Evolutionary conservation across 2,888 invertebrate genomes (phyloP).

Genomic region (Cataglyphis altisquamis): DNA sequence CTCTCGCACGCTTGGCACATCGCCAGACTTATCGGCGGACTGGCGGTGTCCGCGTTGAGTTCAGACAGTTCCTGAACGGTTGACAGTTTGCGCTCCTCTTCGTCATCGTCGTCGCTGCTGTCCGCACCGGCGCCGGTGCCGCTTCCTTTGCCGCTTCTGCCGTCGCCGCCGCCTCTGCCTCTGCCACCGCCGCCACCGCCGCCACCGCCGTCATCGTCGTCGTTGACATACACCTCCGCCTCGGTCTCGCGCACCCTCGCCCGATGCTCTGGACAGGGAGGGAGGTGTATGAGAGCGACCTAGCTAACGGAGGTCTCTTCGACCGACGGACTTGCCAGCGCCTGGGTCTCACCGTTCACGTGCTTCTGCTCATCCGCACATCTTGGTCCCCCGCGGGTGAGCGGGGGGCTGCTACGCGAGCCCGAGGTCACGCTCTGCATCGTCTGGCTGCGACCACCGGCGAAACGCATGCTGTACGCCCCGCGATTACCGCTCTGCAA

Average conservation of each 20-base stretch:
- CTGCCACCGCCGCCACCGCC: not conserved
- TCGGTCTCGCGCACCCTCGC: slow-evolving; percentile 68
- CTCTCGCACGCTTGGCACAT: slow-evolving; percentile 56
- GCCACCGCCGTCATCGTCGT: slow-evolving; percentile 35
- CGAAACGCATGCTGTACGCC: slow-evolving; percentile 87
- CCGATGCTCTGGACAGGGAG: slow-evolving; percentile 76
- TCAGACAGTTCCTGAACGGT: slow-evolving; percentile 78
- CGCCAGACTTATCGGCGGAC: slow-evolving; percentile 60
- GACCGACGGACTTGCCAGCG: slow-evolving; percentile 82
- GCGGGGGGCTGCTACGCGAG: slow-evolving; percentile 83
- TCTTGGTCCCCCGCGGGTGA: slow-evolving; percentile 67
- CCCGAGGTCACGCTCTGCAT: slow-evolving; percentile 87
- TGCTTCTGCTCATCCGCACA: slow-evolving; percentile 75
- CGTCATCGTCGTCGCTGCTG: slow-evolving; percentile 51
- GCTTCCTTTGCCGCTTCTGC: not conserved
- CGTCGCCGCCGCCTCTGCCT: not conserved
- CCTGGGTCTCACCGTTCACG: slow-evolving; percentile 81
- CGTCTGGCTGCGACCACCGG: slow-evolving; percentile 86
- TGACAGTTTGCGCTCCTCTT: slow-evolving; percentile 70
- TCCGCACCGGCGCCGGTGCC: not conserved
- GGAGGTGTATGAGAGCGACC: slow-evolving; percentile 81
- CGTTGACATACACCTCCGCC: slow-evolving; percentile 76
- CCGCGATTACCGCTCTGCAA: slow-evolving; percentile 81
- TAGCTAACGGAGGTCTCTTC: slow-evolving; percentile 84
- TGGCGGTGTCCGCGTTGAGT: slow-evolving; percentile 58